Conservation (phyloP, 2,888 invertebrate genomes). For the Mesochorus sp. region DNA sequence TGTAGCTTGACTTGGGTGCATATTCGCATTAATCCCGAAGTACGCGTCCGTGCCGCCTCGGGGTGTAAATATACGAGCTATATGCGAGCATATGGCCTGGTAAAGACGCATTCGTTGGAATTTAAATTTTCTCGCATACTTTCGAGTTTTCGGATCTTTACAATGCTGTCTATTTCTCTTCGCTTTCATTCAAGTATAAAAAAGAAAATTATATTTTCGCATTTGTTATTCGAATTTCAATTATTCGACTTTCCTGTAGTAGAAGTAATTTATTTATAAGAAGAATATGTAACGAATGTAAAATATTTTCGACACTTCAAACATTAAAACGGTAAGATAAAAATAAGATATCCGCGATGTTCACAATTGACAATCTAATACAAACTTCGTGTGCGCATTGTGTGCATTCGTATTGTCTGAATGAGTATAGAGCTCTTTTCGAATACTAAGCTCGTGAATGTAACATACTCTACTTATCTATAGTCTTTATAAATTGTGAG, state of each 20-base stretch:
- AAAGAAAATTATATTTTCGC: background rate
- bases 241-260: background rate
- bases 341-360: background rate
- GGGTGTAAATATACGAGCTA: slow-evolving; percentile 46
- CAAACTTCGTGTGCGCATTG: background rate
- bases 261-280: background rate
- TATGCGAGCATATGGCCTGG: background rate
- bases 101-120: slow-evolving; percentile 41
- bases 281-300: background rate
- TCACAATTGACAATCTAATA: no score
- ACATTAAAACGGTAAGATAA: background rate
- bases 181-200: background rate
- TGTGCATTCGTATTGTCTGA: background rate
- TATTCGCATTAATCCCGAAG: slow-evolving; percentile 52
- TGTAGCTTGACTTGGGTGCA: slow-evolving; percentile 41
- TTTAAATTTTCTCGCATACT: slow-evolving; percentile 35
- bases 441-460: slow-evolving; percentile 17
- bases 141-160: slow-evolving; percentile 19
- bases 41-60: slow-evolving; percentile 16
- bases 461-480: background rate
- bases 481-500: slow-evolving; percentile 6
- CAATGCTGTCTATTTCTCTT: background rate
- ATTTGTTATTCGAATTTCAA: background rate
- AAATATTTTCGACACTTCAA: background rate
- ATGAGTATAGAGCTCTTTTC: background rate